phyloP scores from a whole-genome alignment of 2,888 invertebrate genomes.

The Cacoxenus indagator region DNA sequence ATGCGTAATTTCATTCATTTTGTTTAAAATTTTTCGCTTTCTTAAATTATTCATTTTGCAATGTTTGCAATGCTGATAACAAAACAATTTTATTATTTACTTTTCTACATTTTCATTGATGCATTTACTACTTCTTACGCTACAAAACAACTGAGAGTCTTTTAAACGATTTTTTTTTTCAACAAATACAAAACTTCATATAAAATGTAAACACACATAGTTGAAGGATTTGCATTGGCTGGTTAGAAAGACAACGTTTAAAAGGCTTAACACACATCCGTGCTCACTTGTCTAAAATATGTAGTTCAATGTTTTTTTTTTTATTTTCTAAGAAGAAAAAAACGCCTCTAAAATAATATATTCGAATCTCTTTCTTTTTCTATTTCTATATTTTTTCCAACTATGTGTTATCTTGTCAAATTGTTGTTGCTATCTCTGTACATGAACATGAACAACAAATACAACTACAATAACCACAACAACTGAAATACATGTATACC shows the following conservation, averaged over 20 bases:
- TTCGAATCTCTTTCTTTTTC: slow-evolving; percentile 42
- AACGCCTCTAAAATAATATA: slow-evolving; percentile 21
- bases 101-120: background rate
- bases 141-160: background rate
- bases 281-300: no score
- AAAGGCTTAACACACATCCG: no score
- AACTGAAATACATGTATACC: slow-evolving; percentile 24
- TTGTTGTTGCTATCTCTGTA: slow-evolving; percentile 52
- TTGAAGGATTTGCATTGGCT: no score
- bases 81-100: background rate
- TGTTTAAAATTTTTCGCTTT: no score
- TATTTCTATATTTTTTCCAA: slow-evolving; percentile 43
- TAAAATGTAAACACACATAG: no score
- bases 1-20: no score
- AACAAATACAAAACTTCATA: no score
- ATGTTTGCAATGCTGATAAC: background rate
- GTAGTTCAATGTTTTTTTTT: slow-evolving; percentile 33
- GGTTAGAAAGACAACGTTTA: no score
- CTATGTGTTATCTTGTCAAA: slow-evolving; percentile 46
- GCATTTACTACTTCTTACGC: slow-evolving; percentile 3
- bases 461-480: slow-evolving; percentile 11
- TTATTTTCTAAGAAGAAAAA: no score
- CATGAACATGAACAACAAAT: slow-evolving; percentile 36
- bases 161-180: no score
- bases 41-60: background rate